Base-by-base conservation (phyloP, 2,888 invertebrate species). In the Cremastinae sp. region DNA sequence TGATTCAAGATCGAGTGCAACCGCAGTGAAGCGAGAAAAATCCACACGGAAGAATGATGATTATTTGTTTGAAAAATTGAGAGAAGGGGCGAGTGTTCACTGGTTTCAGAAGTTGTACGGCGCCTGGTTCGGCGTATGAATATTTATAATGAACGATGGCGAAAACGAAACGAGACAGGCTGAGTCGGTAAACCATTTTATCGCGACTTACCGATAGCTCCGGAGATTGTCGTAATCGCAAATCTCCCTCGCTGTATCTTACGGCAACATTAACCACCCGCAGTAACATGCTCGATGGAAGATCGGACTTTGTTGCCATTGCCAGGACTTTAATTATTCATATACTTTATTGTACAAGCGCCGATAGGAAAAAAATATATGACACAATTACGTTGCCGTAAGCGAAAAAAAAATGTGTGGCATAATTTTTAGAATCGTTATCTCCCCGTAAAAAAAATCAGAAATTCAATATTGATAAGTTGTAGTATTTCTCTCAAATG, bases 1-100 rank as follows among this genome's bases (percentile, higher is more conserved):
- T 39, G 72, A 72, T 75, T 75, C 75, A 75, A 75, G 75, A 75
- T 75, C 75, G 75, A 72, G 75, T 72, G 71, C 71, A 75, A 66
- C 28, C 43, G 43, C 39, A 39, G 22, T 12, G 58, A 39, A 65
- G 35, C 47, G 45, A 62, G 49, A 66, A 65, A n/a, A 10, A 12
- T 5, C n/a, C 8, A 22, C 4, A 53, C 39, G 65, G 20, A 41
- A 62, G 51, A 72, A 51, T 62, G 28, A 39, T 47, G 37, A 68
- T 71, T 66, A 72, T 66, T 68, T 49, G 12, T 43, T n/a, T 28
- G 43, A 49, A 61, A 41, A 70, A 45, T n/a, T 8, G 9, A 10
- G 12, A 20, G 5, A 51, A 0, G 20, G 12, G 10, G 22, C 59
- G 10, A 9, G 8, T 0, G 18, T 55, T 55, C 12, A 41, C 49